A percentile compares a stretch with the other conserved stretches of the same genome.
These are phyloP conservation scores for Philonicus albiceps DNA, from an alignment of 2,888 invertebrate species.

Conservation along the genomic window DNA sequence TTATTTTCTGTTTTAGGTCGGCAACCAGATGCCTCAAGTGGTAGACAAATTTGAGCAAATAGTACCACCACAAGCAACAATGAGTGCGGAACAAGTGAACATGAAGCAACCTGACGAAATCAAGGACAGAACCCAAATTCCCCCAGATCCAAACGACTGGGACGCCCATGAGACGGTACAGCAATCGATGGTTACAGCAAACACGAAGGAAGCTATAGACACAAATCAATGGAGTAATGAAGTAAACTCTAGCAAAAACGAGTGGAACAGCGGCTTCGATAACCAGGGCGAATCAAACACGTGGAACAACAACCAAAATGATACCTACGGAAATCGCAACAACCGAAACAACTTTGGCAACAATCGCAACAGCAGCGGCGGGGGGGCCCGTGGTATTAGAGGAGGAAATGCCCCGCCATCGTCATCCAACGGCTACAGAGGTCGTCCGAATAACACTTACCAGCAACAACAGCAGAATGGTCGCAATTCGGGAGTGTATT, in stretches of 20 bases:
- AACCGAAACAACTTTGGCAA: conserved; percentile 36
- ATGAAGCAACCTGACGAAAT: conserved; percentile 37
- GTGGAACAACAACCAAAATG: conserved; percentile 50
- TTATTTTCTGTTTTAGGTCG: not conserved
- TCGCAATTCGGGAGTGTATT: conserved; percentile 45
- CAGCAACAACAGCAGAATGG: conserved; percentile 46
- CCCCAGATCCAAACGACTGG: conserved; percentile 41
- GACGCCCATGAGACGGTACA: conserved; percentile 41
- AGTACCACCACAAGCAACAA: conserved; percentile 9
- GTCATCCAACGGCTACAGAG: conserved; percentile 44
- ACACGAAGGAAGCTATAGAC: conserved; percentile 43
- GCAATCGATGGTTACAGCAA: conserved; percentile 3
- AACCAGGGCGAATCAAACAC: conserved; percentile 51
- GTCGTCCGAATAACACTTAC: conserved; percentile 48
- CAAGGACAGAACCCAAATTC: conserved; percentile 37
- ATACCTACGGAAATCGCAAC: conserved; percentile 17
- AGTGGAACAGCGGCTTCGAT: conserved; percentile 45
- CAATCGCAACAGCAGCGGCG: conserved; percentile 49
- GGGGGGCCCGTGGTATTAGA: conserved; percentile 50
- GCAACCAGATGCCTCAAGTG: conserved; percentile 32
- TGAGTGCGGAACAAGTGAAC: not conserved
- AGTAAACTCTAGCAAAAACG: conserved; percentile 50
- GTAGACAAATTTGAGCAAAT: conserved; percentile 39
- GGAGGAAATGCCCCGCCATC: conserved; percentile 49
- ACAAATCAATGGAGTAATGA: conserved; percentile 60